Evolutionary conservation across 2,113 vertebrate species (phyloP).

Genomic region (Sylvicapra grimmia): DNA sequence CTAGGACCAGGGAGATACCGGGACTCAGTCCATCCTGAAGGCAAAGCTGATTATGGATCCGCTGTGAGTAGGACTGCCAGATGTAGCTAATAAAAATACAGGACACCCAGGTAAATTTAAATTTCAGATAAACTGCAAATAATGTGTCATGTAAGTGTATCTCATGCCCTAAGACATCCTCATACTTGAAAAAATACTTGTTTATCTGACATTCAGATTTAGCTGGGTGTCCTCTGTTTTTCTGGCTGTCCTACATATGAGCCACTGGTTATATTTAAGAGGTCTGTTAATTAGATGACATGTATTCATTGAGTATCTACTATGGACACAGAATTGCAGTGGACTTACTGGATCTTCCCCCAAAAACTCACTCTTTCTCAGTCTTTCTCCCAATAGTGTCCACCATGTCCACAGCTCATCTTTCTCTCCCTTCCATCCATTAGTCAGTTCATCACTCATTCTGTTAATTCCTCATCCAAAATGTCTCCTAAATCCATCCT

Average conservation of each 20-base stretch:
- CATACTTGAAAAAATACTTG: neutral
- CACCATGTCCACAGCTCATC: too few relatives aligned
- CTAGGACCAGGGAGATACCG: neutral
- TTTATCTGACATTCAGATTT: neutral
- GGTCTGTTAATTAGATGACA: neutral
- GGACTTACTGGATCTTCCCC: neutral
- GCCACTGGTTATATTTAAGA: neutral
- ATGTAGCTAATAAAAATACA: neutral
- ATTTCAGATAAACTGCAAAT: neutral
- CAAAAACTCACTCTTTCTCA: neutral
- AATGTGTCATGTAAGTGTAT: neutral
- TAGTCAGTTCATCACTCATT: neutral
- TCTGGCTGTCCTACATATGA: neutral
- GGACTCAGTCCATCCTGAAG: neutral
- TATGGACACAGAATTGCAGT: neutral
- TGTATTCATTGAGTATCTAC: neutral
- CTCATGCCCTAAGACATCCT: neutral
- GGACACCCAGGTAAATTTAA: neutral
- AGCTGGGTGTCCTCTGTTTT: neutral
- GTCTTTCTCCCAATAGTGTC: neutral
- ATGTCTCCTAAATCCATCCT: neutral
- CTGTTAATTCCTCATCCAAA: neutral
- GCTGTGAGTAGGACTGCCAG: neutral
- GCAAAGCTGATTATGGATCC: neutral
- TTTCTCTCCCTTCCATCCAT: neutral